These are phyloP conservation scores for Hyppa rectilinea DNA, from an alignment of 2,888 invertebrate genomes.

Conservation along the genomic window DNA sequence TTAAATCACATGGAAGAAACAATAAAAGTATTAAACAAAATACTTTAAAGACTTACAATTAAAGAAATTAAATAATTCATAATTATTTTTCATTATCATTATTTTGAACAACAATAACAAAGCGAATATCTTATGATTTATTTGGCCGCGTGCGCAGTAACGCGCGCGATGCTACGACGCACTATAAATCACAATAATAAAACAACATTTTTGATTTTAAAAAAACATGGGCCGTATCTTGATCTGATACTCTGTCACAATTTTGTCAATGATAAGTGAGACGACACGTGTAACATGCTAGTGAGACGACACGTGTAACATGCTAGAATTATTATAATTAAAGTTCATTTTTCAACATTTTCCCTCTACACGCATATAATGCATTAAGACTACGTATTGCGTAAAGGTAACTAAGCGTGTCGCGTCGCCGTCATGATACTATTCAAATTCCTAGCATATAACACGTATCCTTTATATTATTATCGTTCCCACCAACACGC, in stretches of 20 bases:
- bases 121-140: conserved; percentile 79
- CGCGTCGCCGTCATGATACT: background rate
- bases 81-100: conserved; percentile 73
- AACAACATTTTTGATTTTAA: conserved; percentile 53
- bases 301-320: conserved; percentile 41
- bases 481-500: conserved; percentile 30
- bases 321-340: conserved; percentile 24
- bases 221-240: conserved; percentile 21
- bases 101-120: conserved; percentile 88
- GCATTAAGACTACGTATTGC: conserved; percentile 52
- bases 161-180: conserved; percentile 9
- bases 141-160: conserved; percentile 51
- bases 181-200: conserved; percentile 50
- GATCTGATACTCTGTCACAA: conserved; percentile 31
- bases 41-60: conserved; percentile 83
- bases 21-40: conserved; percentile 85
- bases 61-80: conserved; percentile 84
- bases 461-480: conserved; percentile 27
- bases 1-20: conserved; percentile 89
- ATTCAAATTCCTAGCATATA: conserved; percentile 36
- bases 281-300: conserved; percentile 37
- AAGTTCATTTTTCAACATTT: background rate
- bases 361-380: conserved; percentile 10
- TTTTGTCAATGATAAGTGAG: conserved; percentile 27
- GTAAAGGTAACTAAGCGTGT: conserved; percentile 49